Conservation (phyloP, 1,140 invertebrate species). For the Eupristina koningsbergeri region DNA sequence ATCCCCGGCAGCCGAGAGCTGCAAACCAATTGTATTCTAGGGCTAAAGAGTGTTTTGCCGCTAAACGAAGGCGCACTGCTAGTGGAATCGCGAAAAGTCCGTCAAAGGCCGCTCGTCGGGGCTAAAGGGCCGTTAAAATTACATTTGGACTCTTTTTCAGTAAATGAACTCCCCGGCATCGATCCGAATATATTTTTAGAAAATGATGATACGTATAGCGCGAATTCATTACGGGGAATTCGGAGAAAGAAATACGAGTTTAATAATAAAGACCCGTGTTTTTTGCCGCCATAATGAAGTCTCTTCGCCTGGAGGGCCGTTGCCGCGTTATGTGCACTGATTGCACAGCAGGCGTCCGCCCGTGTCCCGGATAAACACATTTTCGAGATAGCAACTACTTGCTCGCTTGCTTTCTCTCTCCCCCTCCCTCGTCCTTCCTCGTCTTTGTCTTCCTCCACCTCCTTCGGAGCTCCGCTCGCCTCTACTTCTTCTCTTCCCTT, state of each 20-base stretch:
- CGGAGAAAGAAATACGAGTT: constrained; percentile 40
- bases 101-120: not conserved
- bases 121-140: not conserved
- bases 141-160: not conserved
- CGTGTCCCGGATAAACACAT: constrained; percentile 43
- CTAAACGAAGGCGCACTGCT: too few relatives aligned
- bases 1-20: too few relatives aligned
- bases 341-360: constrained; percentile 42
- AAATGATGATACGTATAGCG: not conserved
- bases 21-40: too few relatives aligned
- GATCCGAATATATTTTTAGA: constrained; percentile 27
- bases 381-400: constrained; percentile 42
- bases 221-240: constrained; percentile 26
- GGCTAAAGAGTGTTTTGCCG: too few relatives aligned
- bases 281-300: constrained; percentile 41
- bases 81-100: not conserved
- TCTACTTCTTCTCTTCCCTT: not conserved
- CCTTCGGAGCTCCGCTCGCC: not conserved
- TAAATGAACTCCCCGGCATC: not conserved
- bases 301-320: constrained; percentile 8
- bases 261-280: constrained; percentile 40
- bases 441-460: not conserved
- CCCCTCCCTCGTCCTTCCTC: not conserved
- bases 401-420: constrained; percentile 18
- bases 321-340: constrained; percentile 42